phyloP scores from a whole-genome alignment of 2,113 vertebrate species.

The human (Homo sapiens) region DNA sequence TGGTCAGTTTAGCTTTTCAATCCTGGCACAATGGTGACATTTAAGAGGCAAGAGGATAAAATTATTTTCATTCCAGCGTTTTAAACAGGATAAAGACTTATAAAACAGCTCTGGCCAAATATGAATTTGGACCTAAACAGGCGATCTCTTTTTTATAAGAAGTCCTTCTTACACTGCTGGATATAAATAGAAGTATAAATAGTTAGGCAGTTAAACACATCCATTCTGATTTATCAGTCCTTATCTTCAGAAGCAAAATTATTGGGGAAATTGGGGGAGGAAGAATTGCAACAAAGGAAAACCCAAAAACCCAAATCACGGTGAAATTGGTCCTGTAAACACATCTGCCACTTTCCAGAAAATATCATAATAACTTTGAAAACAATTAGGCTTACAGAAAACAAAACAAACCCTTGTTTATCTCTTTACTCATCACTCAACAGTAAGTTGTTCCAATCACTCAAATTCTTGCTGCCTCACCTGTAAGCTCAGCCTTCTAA shows the following conservation, averaged over 20 bases:
- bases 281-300: not conserved
- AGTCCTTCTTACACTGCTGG: not conserved
- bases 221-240: not conserved
- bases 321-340: not conserved
- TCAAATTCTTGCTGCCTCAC: not conserved
- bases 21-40: slow-evolving; percentile 68
- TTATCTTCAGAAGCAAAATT: no score
- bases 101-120: slow-evolving; percentile 42
- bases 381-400: not conserved
- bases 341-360: not conserved
- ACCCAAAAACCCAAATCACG: not conserved
- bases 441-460: not conserved
- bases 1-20: slow-evolving; percentile 67
- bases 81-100: slow-evolving; percentile 65
- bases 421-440: not conserved
- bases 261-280: not conserved
- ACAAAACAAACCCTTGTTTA: slow-evolving; percentile 12
- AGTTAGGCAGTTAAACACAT: not conserved
- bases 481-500: slow-evolving; percentile 24
- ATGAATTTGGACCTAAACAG: slow-evolving; percentile 23
- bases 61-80: slow-evolving; percentile 72
- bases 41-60: slow-evolving; percentile 71
- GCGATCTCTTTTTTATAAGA: slow-evolving; percentile 4
- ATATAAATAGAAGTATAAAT: slow-evolving; percentile 10
- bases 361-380: not conserved